Evolutionary conservation across 1,140 invertebrate species (phyloP).

Genomic region (Wiebesia pumilae): DNA sequence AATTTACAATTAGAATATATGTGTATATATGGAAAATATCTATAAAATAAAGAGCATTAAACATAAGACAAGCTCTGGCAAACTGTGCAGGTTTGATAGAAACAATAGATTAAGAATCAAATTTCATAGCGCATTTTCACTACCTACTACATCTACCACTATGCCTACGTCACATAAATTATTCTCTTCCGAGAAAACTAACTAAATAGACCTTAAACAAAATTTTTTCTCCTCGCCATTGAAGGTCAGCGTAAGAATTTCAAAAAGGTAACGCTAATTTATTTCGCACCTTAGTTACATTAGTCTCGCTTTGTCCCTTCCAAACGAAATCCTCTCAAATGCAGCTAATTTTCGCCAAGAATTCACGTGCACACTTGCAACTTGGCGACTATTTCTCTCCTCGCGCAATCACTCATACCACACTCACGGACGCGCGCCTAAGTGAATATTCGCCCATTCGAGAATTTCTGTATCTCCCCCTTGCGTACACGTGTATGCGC

Average conservation of each 20-base stretch:
- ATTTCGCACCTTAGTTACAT: slow-evolving; percentile 20
- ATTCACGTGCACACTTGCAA: not conserved
- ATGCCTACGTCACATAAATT: not conserved
- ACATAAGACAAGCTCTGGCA: no score
- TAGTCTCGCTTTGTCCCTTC: slow-evolving; percentile 3
- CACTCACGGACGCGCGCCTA: not conserved
- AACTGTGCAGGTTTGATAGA: not conserved
- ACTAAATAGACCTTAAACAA: not conserved
- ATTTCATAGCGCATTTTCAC: not conserved
- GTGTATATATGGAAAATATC: no score
- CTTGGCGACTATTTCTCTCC: slow-evolving; percentile 12
- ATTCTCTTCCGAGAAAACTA: slow-evolving; percentile 1
- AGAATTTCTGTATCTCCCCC: not conserved
- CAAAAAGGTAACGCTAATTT: slow-evolving; percentile 8
- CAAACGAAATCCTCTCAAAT: slow-evolving; percentile 12
- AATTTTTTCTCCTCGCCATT: not conserved
- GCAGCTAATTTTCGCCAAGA: slow-evolving; percentile 16
- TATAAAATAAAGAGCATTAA: no score
- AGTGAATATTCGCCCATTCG: slow-evolving; percentile 13
- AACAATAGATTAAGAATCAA: slow-evolving; percentile 5
- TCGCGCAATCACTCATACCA: slow-evolving; percentile 10
- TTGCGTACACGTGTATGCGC: not conserved
- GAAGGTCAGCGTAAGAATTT: not conserved
- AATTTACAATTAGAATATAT: no score
- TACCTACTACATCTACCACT: not conserved